phyloP scores from a whole-genome alignment of 2,797 vertebrate genomes.

The Zalophus californianus region DNA sequence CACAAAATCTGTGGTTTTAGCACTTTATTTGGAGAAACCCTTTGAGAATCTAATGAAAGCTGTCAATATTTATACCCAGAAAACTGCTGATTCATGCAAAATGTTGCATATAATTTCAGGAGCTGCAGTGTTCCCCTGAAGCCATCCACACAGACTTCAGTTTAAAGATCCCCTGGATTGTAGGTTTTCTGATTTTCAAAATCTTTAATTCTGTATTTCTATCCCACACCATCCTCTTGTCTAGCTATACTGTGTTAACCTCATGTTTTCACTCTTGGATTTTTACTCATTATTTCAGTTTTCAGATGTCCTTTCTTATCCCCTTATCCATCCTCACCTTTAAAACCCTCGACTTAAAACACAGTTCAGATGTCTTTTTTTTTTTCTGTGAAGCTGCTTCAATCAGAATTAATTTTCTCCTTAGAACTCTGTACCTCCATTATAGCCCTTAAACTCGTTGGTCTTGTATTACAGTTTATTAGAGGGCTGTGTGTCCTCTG shows the following conservation, averaged over 20 bases:
- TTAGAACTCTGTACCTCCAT: not conserved
- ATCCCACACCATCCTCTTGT: not conserved
- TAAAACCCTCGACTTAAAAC: conserved; percentile 2
- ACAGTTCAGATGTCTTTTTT: not conserved
- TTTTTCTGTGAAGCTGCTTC: not conserved
- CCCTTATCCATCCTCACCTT: not conserved
- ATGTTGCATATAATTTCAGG: not conserved
- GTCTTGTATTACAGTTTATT: not conserved
- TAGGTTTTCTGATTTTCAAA: conserved; percentile 11
- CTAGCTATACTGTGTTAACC: not conserved
- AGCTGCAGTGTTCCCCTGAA: not conserved
- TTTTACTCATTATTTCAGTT: conserved; percentile 18
- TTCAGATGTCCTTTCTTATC: not conserved
- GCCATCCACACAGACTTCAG: not conserved
- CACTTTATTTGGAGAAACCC: not conserved
- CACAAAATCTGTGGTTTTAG: not conserved
- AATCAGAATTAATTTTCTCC: not conserved
- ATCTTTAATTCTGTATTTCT: not conserved
- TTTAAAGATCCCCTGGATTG: not conserved
- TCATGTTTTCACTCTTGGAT: conserved; percentile 9
- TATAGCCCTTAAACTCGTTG: not conserved
- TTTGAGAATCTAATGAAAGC: not conserved
- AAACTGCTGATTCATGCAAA: conserved; percentile 5
- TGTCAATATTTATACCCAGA: not conserved
- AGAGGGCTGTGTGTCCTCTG: not conserved